Conservation (phyloP, 1,140 invertebrate species). For the Micrasema minimum region DNA sequence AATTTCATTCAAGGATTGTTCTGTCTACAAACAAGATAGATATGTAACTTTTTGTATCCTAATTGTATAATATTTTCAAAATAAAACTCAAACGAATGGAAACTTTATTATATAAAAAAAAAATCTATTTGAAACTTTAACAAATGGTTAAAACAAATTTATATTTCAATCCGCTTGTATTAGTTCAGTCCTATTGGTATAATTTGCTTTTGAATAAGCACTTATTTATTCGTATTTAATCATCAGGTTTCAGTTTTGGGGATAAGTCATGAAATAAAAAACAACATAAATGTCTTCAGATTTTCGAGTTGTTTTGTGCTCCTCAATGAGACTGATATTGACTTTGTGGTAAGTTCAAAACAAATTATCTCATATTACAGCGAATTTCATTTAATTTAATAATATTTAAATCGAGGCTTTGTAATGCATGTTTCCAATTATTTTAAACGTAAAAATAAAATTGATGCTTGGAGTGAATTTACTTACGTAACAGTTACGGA, state of each 20-base stretch:
- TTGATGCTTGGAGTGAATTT: background rate
- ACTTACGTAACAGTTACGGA: no score
- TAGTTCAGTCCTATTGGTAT: background rate
- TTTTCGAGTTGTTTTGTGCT: conserved; percentile 43
- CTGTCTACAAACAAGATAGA: background rate
- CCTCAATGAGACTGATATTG: conserved; percentile 35
- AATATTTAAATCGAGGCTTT: background rate
- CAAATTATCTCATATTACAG: background rate
- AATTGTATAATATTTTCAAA: no score
- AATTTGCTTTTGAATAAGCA: background rate
- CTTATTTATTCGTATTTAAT: background rate
- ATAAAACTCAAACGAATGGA: no score
- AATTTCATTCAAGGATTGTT: background rate
- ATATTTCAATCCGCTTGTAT: background rate
- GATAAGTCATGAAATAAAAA: conserved; percentile 43
- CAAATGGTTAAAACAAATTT: background rate
- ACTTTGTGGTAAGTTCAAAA: conserved; percentile 43
- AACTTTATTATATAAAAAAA: conserved; percentile 12
- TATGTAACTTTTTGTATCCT: background rate
- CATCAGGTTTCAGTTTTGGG: conserved; percentile 41
- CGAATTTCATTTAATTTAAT: background rate
- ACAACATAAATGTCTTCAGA: conserved; percentile 45
- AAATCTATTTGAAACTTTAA: background rate
- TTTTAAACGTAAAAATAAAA: background rate
- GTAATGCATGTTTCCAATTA: background rate